Base-by-base conservation (phyloP, 2,113 vertebrate genomes). In the Nipponia nippon region DNA sequence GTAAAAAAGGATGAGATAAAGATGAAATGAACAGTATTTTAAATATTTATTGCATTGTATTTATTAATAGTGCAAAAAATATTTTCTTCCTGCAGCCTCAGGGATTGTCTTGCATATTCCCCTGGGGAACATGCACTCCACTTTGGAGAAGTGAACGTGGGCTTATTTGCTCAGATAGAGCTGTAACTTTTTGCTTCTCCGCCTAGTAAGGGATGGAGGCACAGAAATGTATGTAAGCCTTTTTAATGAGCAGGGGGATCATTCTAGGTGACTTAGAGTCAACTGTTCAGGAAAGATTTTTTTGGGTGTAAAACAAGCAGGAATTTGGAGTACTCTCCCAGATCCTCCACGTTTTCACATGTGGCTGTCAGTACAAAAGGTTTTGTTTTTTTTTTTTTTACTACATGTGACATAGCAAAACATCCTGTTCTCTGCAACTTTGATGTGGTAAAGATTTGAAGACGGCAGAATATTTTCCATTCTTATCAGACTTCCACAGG, bases 81-180 rank as follows among this genome's bases (percentile, higher is more conserved):
- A 21, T n/a, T 89, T 56, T 86, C 6, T 32, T 38, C 26, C 42
- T 71, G n/a, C 47, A 90, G 38, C 21, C 32, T 34, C 49, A n/a
- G 1, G 10, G 38, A 19, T 67, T 61, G 32, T 61, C 22, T 79
- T 70, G 13, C 3, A 2, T 30, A 44, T 14, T 22, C 36, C 19
- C 5, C 16, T 40, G 15, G 25, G 49, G 18, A 73, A 15, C 0
- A 0, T 40, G 29, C 21, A 9, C 32, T 61, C 40, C 5, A 1
- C 29, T 90, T 47, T 52, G 70, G 50, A 73, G 23, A 61, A 32
- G 17, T 29, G 20, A 40, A 26, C 13, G 10, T 38, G 46, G 32
- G 8, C 12, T 71, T 83, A 13, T 65, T 91, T 69, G 12, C 8
- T 19, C 9, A 36, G 44, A 8, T 76, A 32, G 0, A 14, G 10